phyloP scores from a whole-genome alignment of 2,113 vertebrate species.

The Marcusenius ussheri region DNA sequence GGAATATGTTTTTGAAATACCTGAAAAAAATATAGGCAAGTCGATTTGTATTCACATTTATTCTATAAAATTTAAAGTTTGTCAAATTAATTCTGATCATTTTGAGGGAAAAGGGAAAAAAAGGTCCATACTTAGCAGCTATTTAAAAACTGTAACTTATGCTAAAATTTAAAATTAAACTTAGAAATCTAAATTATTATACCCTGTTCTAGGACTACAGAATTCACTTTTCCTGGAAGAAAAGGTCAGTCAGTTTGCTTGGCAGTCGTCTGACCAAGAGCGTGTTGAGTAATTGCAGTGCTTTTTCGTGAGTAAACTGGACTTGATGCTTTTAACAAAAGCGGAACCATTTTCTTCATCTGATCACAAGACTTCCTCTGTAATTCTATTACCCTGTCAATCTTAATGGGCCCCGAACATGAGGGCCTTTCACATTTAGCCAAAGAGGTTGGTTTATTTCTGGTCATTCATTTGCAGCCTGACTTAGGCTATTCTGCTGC shows the following conservation, averaged over 20 bases:
- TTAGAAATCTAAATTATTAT: background rate
- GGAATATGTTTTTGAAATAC: background rate
- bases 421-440: background rate
- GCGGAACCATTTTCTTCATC: background rate
- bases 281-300: background rate
- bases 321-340: constrained; percentile 6
- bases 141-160: background rate
- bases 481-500: background rate
- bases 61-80: background rate
- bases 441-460: background rate
- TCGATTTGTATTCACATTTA: background rate
- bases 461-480: background rate
- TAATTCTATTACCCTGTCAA: background rate
- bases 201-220: background rate
- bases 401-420: background rate
- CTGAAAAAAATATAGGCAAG: background rate
- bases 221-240: constrained; percentile 3
- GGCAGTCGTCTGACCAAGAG: background rate
- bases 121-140: background rate
- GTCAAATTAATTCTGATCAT: background rate
- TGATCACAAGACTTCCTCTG: background rate
- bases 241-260: background rate
- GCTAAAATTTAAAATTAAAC: background rate
- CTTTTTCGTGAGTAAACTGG: background rate
- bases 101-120: background rate